These are phyloP conservation scores for Epinephelus malabaricus DNA, from an alignment of 2,797 vertebrate genomes.

Conservation along the genomic window DNA sequence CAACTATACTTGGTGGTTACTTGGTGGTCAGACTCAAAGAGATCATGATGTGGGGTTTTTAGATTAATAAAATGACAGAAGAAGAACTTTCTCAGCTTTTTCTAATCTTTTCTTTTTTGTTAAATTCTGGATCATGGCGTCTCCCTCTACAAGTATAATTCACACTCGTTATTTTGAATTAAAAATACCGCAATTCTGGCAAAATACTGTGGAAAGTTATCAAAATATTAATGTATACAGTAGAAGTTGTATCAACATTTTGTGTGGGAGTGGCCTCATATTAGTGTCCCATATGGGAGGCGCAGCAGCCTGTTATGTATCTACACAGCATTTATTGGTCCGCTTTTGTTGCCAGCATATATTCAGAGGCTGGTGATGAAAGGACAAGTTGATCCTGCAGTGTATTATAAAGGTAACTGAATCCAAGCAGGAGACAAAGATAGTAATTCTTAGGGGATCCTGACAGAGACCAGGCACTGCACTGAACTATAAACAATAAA, in stretches of 20 bases:
- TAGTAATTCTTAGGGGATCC: conserved; percentile 7
- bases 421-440: conserved; percentile 33
- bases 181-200: too few species aligned
- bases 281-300: conserved; percentile 38
- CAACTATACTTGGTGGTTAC: background rate
- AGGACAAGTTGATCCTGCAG: conserved; percentile 35
- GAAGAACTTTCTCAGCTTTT: background rate
- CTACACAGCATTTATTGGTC: conserved; percentile 17
- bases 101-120: background rate
- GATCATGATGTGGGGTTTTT: background rate
- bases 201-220: background rate
- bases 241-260: background rate
- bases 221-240: background rate
- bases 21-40: background rate
- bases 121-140: background rate
- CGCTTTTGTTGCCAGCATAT: conserved; percentile 42
- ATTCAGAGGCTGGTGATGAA: conserved; percentile 41
- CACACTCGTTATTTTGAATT: too few species aligned
- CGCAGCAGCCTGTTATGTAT: conserved; percentile 11
- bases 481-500: background rate
- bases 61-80: background rate
- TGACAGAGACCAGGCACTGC: conserved; percentile 30
- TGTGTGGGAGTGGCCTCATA: background rate
- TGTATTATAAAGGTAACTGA: conserved; percentile 47
- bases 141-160: too few species aligned